phyloP scores from a whole-genome alignment of 1,140 invertebrate species.

The Drosophila lacertosa region DNA sequence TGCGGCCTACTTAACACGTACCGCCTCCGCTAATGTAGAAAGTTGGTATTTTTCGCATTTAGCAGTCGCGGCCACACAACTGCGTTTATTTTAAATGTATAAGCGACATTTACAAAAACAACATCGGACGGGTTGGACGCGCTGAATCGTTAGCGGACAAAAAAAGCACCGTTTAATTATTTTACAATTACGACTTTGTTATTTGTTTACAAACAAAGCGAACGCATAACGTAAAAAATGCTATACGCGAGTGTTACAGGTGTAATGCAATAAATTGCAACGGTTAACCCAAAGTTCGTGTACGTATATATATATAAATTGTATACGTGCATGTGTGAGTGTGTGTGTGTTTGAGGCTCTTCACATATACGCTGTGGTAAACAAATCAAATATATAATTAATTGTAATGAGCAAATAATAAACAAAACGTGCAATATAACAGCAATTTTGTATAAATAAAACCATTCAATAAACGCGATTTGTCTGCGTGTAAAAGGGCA shows the following conservation, averaged over 20 bases:
- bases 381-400: conserved; percentile 39
- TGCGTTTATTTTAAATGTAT: conserved; percentile 39
- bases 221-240: conserved; percentile 28
- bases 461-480: conserved; percentile 28
- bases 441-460: conserved; percentile 29
- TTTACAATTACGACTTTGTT: conserved; percentile 45
- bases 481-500: conserved; percentile 28
- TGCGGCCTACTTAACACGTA: not conserved
- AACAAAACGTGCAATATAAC: conserved; percentile 51
- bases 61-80: conserved; percentile 13
- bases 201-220: conserved; percentile 53
- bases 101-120: conserved; percentile 46
- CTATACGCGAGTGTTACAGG: conserved; percentile 28
- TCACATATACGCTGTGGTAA: conserved; percentile 26
- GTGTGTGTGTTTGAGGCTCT: conserved; percentile 1
- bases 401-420: conserved; percentile 35
- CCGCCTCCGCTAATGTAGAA: not conserved
- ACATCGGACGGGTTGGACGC: conserved; percentile 42
- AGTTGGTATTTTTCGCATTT: conserved; percentile 22
- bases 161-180: conserved; percentile 43
- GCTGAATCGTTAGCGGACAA: conserved; percentile 36
- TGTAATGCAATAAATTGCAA: conserved; percentile 46
- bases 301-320: conserved; percentile 25
- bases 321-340: conserved; percentile 31
- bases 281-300: conserved; percentile 18